Evolutionary conservation across 2,888 invertebrate genomes (phyloP).

Genomic region (Aricia artaxerxes): DNA sequence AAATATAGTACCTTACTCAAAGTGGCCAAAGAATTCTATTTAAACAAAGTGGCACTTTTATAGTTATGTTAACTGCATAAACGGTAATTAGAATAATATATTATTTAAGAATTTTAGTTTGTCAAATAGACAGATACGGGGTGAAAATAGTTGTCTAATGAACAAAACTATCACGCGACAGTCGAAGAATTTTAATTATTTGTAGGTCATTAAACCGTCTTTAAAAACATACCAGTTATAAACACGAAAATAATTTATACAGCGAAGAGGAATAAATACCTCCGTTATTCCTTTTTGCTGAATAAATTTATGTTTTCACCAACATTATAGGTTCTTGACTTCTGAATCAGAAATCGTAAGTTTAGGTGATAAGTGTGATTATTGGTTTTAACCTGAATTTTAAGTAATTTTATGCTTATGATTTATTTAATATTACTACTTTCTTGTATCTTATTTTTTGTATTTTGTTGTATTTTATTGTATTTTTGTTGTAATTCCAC

Average conservation of each 20-base stretch:
- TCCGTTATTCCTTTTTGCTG: constrained; percentile 19
- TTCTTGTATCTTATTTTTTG: too few relatives aligned
- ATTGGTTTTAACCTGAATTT: not conserved
- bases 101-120: not conserved
- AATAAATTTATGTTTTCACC: constrained; percentile 13
- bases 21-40: too few relatives aligned
- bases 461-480: too few relatives aligned
- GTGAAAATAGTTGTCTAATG: not conserved
- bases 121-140: not conserved
- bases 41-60: too few relatives aligned
- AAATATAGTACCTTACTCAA: too few relatives aligned
- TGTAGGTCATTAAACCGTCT: constrained; percentile 14
- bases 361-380: not conserved
- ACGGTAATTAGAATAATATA: not conserved
- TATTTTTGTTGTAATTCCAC: too few relatives aligned
- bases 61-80: too few relatives aligned
- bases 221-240: not conserved
- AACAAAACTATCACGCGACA: not conserved
- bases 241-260: constrained; percentile 10
- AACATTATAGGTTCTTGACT: constrained; percentile 18
- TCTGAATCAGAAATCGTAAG: not conserved
- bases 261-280: constrained; percentile 11
- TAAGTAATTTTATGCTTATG: too few relatives aligned
- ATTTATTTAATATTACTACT: too few relatives aligned
- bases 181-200: constrained; percentile 8